A percentile compares a stretch with the other conserved stretches of the same genome.
Conservation (phyloP, 2,113 vertebrate genomes). For the Gallinago media region DNA sequence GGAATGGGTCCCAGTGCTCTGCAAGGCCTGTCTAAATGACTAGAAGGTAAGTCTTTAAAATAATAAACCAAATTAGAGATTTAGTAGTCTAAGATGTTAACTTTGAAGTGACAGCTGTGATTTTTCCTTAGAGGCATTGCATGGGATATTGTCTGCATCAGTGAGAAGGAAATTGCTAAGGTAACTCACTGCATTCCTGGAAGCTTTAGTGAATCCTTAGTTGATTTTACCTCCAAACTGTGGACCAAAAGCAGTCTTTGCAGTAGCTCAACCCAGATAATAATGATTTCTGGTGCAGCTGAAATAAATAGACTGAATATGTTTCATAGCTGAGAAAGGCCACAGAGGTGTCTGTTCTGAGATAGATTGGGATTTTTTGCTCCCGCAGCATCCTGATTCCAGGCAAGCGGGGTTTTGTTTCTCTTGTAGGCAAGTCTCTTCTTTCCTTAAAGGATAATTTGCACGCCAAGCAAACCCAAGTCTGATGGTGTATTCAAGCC, state of each 20-base stretch:
- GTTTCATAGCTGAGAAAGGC: neutral
- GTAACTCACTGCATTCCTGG: conserved; percentile 7
- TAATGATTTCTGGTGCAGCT: neutral
- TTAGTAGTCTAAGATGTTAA: conserved; percentile 33
- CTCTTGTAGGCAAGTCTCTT: neutral
- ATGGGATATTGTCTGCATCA: neutral
- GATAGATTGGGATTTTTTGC: neutral
- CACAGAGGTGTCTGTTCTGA: neutral
- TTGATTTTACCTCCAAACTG: neutral
- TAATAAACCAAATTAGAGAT: conserved; percentile 25
- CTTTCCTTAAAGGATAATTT: neutral
- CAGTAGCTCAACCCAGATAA: neutral
- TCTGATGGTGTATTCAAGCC: neutral
- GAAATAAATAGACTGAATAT: neutral
- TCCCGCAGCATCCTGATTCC: neutral
- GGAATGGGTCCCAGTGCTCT: conserved; percentile 42
- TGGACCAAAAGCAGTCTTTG: neutral
- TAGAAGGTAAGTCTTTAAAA: conserved; percentile 54
- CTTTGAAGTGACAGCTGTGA: neutral
- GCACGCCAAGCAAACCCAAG: neutral
- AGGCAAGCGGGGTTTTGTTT: neutral
- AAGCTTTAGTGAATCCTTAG: conserved; percentile 22
- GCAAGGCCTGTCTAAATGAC: conserved; percentile 26
- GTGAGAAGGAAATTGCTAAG: neutral
- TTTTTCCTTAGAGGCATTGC: conserved; percentile 2